Evolutionary conservation across 2,113 vertebrate genomes (phyloP).

Genomic region (Atherinomorus stipes): DNA sequence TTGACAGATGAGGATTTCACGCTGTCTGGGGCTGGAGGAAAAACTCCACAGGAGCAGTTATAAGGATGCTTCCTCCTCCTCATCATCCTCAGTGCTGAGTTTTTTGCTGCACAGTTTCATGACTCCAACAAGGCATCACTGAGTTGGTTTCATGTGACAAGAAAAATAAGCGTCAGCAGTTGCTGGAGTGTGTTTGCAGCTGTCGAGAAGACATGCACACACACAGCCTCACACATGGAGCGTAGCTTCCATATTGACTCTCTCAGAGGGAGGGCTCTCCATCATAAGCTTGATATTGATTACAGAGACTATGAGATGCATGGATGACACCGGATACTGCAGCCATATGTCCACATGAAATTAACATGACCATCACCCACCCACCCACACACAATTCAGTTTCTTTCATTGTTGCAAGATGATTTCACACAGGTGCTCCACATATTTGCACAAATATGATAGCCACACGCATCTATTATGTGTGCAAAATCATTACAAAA

Average conservation of each 20-base stretch:
- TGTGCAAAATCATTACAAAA: slow-evolving; percentile 18
- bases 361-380: background rate
- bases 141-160: slow-evolving; percentile 43
- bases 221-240: slow-evolving; percentile 21
- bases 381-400: background rate
- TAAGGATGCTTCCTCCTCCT: slow-evolving; percentile 48
- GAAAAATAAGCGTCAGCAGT: slow-evolving; percentile 65
- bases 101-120: slow-evolving; percentile 2
- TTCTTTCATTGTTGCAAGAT: no score
- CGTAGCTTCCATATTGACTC: slow-evolving; percentile 39
- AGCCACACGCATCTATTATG: background rate
- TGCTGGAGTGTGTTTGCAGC: slow-evolving; percentile 48
- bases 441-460: background rate
- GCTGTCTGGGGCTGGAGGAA: slow-evolving; percentile 46
- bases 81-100: background rate
- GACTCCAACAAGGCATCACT: slow-evolving; percentile 12
- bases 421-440: background rate
- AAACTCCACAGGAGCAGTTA: slow-evolving; percentile 25
- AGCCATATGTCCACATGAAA: slow-evolving; percentile 58
- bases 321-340: slow-evolving; percentile 55
- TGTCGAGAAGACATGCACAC: slow-evolving; percentile 36
- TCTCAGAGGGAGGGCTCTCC: slow-evolving; percentile 26
- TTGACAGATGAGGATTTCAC: slow-evolving; percentile 61
- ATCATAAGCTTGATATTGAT: slow-evolving; percentile 71
- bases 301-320: slow-evolving; percentile 52